Evolutionary conservation across 2,113 vertebrate species (phyloP).

Genomic region (Elephas maximus): DNA sequence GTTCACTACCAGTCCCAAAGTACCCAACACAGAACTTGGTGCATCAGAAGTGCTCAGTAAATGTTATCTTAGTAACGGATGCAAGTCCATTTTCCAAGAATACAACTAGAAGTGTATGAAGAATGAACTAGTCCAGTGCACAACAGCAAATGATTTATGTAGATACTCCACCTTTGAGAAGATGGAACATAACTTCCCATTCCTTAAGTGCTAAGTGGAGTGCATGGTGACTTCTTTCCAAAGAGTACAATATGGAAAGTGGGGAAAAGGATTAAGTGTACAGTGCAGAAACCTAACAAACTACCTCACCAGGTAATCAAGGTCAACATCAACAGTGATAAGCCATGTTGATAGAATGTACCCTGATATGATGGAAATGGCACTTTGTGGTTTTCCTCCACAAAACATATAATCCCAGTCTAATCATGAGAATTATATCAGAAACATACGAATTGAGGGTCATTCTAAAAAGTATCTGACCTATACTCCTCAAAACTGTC

Average conservation of each 20-base stretch:
- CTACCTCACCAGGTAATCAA: too few species aligned
- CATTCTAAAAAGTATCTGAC: background rate
- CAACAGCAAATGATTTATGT: background rate
- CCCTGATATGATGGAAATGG: too few species aligned
- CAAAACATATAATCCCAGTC: background rate
- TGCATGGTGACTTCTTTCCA: too few species aligned
- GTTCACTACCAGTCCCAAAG: background rate
- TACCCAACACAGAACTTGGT: background rate
- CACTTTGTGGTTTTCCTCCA: background rate
- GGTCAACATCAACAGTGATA: too few species aligned
- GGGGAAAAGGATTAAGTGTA: too few species aligned
- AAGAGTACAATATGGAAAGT: too few species aligned
- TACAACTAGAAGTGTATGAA: background rate
- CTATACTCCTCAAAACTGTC: background rate
- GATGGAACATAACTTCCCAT: background rate
- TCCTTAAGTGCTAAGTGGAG: background rate
- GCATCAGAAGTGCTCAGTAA: background rate
- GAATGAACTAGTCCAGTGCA: too few species aligned
- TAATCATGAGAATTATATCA: background rate
- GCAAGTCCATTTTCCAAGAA: background rate
- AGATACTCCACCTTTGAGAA: background rate
- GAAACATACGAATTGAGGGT: background rate
- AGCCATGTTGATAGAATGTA: too few species aligned
- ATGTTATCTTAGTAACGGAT: background rate
- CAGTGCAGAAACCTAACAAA: too few species aligned